Evolutionary conservation across 2,888 invertebrate genomes (phyloP).

Genomic region (Hyposoter dolosus): DNA sequence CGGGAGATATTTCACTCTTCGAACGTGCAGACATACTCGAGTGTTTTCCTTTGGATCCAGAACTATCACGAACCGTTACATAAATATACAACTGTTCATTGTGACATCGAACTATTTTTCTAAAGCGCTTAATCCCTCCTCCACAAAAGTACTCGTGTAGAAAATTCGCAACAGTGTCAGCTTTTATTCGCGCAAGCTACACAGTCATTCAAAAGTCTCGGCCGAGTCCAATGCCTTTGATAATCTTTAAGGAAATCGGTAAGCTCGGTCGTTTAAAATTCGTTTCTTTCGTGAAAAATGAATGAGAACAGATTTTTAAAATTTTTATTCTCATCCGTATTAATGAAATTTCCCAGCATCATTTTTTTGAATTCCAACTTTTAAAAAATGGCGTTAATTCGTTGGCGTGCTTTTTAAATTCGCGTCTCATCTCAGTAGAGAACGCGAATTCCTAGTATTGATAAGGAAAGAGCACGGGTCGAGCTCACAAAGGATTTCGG

Average conservation of each 20-base stretch:
- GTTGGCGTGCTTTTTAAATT: too few species aligned
- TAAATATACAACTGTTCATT: background rate
- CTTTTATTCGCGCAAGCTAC: background rate
- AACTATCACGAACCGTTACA: background rate
- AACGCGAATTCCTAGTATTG: background rate
- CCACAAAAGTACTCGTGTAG: background rate
- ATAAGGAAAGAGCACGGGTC: background rate
- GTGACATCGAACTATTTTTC: background rate
- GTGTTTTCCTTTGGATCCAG: background rate
- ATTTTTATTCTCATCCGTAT: too few species aligned
- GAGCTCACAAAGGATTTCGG: background rate
- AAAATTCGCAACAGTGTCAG: background rate
- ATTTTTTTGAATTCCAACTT: too few species aligned
- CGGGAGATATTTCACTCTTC: too few species aligned
- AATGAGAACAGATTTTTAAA: too few species aligned
- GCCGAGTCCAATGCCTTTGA: background rate
- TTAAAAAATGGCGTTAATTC: too few species aligned
- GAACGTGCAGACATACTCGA: too few species aligned
- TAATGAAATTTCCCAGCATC: too few species aligned
- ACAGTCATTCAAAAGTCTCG: background rate
- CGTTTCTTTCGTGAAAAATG: too few species aligned
- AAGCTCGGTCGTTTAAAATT: too few species aligned
- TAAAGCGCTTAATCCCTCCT: background rate
- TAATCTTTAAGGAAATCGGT: too few species aligned
- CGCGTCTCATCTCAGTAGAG: too few species aligned